Percentiles rank a stretch among this genome's conserved stretches.
Conservation (phyloP, 2,113 vertebrate species). For the Rhea americana region DNA sequence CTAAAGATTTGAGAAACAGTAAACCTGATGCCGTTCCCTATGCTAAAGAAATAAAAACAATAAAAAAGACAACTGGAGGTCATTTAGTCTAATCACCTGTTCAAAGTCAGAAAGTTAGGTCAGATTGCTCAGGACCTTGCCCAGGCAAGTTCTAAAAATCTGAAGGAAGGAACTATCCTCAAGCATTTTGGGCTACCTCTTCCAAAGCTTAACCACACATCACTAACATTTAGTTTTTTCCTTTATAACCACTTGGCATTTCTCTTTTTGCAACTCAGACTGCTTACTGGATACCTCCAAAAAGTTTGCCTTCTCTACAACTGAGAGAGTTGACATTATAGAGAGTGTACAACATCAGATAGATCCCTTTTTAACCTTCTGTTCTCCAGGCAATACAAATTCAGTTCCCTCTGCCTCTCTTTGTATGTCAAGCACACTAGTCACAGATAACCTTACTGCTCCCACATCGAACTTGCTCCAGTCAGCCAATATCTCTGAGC, state of each 20-base stretch:
- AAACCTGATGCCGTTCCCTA: background rate
- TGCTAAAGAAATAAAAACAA: background rate
- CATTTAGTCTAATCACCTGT: background rate
- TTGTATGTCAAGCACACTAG: background rate
- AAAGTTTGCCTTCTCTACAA: background rate
- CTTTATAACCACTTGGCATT: background rate
- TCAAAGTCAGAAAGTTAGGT: background rate
- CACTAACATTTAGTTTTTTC: background rate
- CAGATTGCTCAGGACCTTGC: background rate
- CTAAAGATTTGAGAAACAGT: background rate
- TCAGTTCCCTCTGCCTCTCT: background rate
- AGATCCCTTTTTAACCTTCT: background rate
- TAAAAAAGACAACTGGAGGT: background rate
- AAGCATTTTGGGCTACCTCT: rapidly evolving
- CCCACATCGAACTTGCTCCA: background rate
- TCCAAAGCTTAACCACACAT: background rate
- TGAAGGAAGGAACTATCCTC: background rate
- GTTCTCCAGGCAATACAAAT: background rate
- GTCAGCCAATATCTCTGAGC: background rate
- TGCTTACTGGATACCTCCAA: background rate
- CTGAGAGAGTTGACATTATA: background rate
- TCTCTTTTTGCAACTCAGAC: background rate
- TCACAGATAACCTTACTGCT: background rate
- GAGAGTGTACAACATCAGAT: background rate
- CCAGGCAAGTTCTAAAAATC: background rate